These are phyloP conservation scores for Poicephalus meyeri DNA, from an alignment of 2,113 vertebrate species.

Conservation along the genomic window DNA sequence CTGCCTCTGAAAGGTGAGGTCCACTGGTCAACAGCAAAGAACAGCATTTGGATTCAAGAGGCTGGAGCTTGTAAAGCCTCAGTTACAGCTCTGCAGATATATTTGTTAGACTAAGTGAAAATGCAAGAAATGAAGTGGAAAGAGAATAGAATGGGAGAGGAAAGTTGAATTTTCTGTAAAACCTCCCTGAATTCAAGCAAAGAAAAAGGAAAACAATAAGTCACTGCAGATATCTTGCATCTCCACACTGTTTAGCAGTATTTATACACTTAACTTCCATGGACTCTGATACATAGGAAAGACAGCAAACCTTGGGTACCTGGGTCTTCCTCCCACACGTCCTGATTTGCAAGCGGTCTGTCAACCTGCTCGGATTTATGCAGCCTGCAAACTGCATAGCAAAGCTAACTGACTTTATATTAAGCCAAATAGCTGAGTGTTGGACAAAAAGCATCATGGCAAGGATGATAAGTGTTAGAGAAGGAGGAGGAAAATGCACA, in stretches of 20 bases:
- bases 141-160: background rate
- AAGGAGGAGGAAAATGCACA: background rate
- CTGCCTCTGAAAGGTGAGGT: background rate
- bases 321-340: background rate
- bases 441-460: background rate
- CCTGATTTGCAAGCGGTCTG: background rate
- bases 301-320: background rate
- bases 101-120: background rate
- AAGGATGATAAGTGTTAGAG: background rate
- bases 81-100: background rate
- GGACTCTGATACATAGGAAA: background rate
- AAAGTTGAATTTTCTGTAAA: conserved; percentile 26
- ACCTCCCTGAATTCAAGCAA: background rate
- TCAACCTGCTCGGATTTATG: background rate
- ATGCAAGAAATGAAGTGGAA: background rate
- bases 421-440: accelerated
- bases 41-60: background rate
- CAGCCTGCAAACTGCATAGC: background rate
- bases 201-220: background rate
- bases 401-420: background rate
- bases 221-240: background rate
- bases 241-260: background rate
- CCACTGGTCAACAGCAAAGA: background rate
- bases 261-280: background rate
- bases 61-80: background rate